These are phyloP conservation scores for Acleris emargana DNA, from an alignment of 2,888 invertebrate species.

Conservation along the genomic window DNA sequence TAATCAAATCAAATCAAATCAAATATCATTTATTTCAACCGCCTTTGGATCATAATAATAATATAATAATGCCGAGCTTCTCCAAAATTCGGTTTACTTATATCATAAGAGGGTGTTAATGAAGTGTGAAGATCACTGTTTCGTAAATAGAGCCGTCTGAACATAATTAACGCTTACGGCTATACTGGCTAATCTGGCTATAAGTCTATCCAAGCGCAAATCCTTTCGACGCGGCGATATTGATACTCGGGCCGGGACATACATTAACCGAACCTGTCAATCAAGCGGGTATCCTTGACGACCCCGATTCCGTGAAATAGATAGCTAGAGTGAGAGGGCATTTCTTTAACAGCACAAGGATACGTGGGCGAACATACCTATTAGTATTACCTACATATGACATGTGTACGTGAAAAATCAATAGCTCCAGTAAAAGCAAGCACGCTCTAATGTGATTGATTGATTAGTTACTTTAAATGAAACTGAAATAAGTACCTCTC, in stretches of 20 bases:
- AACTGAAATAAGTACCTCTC: too few relatives aligned
- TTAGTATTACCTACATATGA: neutral
- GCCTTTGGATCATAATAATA: too few relatives aligned
- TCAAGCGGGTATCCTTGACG: constrained; percentile 65
- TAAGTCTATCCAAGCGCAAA: constrained; percentile 53
- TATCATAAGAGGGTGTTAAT: constrained; percentile 35
- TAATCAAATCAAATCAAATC: too few relatives aligned
- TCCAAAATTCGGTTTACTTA: neutral
- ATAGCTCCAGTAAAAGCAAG: constrained; percentile 46
- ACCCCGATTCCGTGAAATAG: constrained; percentile 62
- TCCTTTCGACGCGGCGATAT: constrained; percentile 54
- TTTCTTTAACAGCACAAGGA: constrained; percentile 43
- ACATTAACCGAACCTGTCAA: constrained; percentile 65
- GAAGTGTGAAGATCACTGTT: constrained; percentile 49
- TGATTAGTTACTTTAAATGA: too few relatives aligned
- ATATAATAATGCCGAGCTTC: too few relatives aligned
- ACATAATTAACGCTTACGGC: constrained; percentile 56
- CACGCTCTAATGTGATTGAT: constrained; percentile 40
- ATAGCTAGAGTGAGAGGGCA: constrained; percentile 57
- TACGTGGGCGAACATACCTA: constrained; percentile 40
- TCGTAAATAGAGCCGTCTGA: constrained; percentile 41
- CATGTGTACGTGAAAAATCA: constrained; percentile 46
- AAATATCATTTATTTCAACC: too few relatives aligned
- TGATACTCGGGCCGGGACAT: constrained; percentile 49
- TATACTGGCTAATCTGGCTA: constrained; percentile 21